Evolutionary conservation across 2,797 vertebrate genomes (phyloP).

Genomic region (Mormyrops attenuatus): DNA sequence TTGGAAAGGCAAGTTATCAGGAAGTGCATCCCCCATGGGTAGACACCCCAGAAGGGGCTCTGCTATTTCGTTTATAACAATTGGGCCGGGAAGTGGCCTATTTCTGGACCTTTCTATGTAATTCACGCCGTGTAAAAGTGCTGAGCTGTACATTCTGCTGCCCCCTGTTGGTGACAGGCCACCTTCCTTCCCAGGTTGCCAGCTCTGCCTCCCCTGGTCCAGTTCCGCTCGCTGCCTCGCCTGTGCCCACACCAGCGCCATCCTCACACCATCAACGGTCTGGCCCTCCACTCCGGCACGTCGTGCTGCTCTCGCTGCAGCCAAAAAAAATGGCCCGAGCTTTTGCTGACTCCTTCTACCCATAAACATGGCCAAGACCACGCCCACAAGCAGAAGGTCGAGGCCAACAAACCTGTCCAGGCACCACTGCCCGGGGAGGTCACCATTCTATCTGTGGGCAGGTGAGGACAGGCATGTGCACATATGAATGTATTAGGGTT

Average conservation of each 20-base stretch:
- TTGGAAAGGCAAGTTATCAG: not conserved
- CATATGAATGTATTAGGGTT: not conserved
- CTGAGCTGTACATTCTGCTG: not conserved
- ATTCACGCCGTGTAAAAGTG: not conserved
- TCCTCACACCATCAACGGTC: slow-evolving; percentile 80
- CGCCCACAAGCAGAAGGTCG: not conserved
- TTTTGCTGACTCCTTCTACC: slow-evolving; percentile 54
- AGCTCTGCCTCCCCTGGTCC: slow-evolving; percentile 63
- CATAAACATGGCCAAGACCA: slow-evolving; percentile 39
- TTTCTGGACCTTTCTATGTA: not conserved
- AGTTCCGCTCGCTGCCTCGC: slow-evolving; percentile 61
- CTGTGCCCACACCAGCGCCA: slow-evolving; percentile 83
- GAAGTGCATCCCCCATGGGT: not conserved
- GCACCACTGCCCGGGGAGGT: slow-evolving; percentile 54
- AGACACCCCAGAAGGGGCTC: not conserved
- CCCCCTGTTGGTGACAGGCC: not conserved
- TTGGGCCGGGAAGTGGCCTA: not conserved
- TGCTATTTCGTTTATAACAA: not conserved
- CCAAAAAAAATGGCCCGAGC: slow-evolving; percentile 85
- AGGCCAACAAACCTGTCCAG: slow-evolving; percentile 37
- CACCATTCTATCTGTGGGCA: slow-evolving; percentile 82
- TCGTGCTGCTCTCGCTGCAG: slow-evolving; percentile 80
- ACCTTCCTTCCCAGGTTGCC: slow-evolving; percentile 57
- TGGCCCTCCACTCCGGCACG: slow-evolving; percentile 65
- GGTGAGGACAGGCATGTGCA: slow-evolving; percentile 56